Percentiles rank a stretch among this genome's conserved stretches.
Conservation (phyloP, 2,888 invertebrate genomes). For the Crossocerus cetratus region DNA sequence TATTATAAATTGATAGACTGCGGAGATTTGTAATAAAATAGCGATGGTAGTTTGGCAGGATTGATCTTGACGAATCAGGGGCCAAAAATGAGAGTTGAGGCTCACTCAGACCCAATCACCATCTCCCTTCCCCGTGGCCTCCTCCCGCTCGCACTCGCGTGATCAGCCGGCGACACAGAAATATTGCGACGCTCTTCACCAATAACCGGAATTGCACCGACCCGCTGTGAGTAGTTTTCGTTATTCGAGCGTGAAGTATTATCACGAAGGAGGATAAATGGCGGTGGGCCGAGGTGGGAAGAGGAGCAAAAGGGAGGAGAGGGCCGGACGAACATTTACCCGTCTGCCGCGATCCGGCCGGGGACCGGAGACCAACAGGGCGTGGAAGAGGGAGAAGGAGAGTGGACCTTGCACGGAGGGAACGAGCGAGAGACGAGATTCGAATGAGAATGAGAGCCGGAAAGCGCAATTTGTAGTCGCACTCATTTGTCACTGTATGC, state of each 20-base stretch:
- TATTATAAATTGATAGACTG: too few species aligned
- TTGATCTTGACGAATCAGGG: not conserved
- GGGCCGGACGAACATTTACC: constrained; percentile 57
- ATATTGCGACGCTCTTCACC: constrained; percentile 44
- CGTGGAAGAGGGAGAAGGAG: constrained; percentile 15
- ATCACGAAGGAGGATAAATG: constrained; percentile 61
- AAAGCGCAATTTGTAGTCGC: constrained; percentile 72
- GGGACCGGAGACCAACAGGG: constrained; percentile 17
- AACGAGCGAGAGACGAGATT: constrained; percentile 59
- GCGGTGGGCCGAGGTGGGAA: constrained; percentile 51
- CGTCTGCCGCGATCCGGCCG: constrained; percentile 52
- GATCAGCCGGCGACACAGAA: constrained; percentile 23
- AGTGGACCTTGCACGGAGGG: not conserved
- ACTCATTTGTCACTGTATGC: constrained; percentile 72
- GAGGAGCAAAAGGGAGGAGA: constrained; percentile 52
- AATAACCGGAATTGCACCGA: constrained; percentile 54
- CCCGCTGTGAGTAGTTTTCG: constrained; percentile 57
- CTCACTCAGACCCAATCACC: too few species aligned
- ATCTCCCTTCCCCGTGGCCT: too few species aligned
- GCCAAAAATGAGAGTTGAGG: constrained; percentile 29
- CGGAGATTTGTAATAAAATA: too few species aligned
- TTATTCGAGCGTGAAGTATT: constrained; percentile 59
- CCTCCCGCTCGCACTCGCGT: not conserved
- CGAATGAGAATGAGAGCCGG: constrained; percentile 70
- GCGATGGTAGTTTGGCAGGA: not conserved